Base-by-base conservation (phyloP, 2,888 invertebrate species). In the Chymomyza amoena region DNA sequence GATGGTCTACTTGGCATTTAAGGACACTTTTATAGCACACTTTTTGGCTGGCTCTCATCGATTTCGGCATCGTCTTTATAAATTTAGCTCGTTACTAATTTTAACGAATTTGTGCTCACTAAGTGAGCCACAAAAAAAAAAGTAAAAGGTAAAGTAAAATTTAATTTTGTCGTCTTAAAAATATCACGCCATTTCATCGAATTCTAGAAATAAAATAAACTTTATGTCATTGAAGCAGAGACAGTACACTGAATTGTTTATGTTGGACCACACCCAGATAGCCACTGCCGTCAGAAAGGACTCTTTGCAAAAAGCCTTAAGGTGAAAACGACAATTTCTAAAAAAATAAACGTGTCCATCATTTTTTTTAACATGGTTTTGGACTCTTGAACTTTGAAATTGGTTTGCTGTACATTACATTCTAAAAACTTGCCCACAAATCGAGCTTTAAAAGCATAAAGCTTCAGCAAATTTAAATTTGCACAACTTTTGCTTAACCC, bases 61-160 rank as follows among this genome's bases (percentile, higher is more conserved):
- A 67, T 68, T 73, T 69, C 64, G 68, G 72, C 76, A 61, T 69
- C 16, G n/a, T 60, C 20, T 70, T 64, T 84, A 84, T 81, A 45
- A 45, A 76, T 81, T 84, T 71, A 73, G 76, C 70, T 73, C 67
- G 65, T 77, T 78, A 77, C 69, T 67, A 73, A 75, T 70, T 70
- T 62, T 28, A 70, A 76, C 64, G 61, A 59, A 73, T 84, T 84
- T 76, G 72, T 70, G 66, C 61, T 64, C 64, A 81, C 28, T 66
- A 72, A 82, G 60, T 79, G 82, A 76, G 65, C 80, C 78, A 73
- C 36, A 65, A 73, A 72, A 64, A 51, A 65, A 61, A 45, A 73
- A 72, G 66, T 54, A 65, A 61, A 45, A 16, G 20, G 57, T 20
- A 66, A 62, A 57, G 32, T 52, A 56, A 50, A 57, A 75, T 66